Evolutionary conservation across 2,113 vertebrate genomes (phyloP).

Genomic region (Sceloporus tristichus): DNA sequence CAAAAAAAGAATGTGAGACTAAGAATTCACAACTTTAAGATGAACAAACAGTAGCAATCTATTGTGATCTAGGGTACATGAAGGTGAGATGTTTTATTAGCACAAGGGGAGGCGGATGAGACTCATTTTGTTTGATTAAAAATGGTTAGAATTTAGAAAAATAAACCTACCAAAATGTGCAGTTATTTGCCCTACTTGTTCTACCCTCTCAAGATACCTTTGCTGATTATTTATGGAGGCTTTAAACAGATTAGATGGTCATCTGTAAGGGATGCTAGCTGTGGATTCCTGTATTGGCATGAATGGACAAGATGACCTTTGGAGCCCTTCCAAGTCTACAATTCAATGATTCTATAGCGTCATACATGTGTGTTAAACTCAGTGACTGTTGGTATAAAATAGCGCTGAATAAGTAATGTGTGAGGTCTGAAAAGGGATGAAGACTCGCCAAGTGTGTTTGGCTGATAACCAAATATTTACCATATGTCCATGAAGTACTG

Average conservation of each 20-base stretch:
- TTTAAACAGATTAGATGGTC: too few species aligned
- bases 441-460: not conserved
- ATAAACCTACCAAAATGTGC: not conserved
- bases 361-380: slow-evolving; percentile 6
- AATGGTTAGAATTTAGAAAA: not conserved
- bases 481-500: too few species aligned
- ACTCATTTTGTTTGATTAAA: not conserved
- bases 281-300: too few species aligned
- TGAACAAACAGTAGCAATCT: not conserved
- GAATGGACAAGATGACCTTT: too few species aligned
- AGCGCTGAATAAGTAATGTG: not conserved
- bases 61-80: not conserved
- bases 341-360: not conserved
- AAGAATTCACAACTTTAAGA: not conserved
- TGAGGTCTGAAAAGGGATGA: not conserved
- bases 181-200: not conserved
- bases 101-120: not conserved
- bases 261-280: too few species aligned
- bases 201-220: not conserved
- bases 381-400: not conserved
- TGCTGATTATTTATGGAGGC: not conserved
- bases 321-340: too few species aligned
- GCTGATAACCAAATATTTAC: not conserved
- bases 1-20: too few species aligned
- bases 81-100: not conserved